Percentiles rank a stretch among this genome's conserved stretches.
phyloP scores from a whole-genome alignment of 2,888 invertebrate genomes.

The Geophilus truncorum region DNA sequence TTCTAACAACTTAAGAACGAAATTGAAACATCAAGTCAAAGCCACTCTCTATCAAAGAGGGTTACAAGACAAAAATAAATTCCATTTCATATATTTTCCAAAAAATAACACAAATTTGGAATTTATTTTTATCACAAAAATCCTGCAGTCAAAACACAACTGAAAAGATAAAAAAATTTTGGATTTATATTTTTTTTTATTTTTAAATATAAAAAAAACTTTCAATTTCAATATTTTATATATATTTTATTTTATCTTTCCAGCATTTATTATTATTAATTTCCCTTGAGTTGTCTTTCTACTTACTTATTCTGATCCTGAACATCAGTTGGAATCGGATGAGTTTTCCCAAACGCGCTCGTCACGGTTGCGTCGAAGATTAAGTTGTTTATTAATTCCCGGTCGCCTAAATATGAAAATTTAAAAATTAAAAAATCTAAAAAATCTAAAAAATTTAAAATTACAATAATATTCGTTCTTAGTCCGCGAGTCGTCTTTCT shows the following conservation, averaged over 20 bases:
- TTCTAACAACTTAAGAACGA: not conserved
- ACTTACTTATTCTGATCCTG: slow-evolving; percentile 31
- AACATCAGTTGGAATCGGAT: not conserved
- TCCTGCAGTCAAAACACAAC: not conserved
- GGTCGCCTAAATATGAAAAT: slow-evolving; percentile 61
- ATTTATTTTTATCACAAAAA: not conserved
- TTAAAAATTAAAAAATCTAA: not conserved
- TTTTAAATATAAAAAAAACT: not conserved
- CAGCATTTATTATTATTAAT: not conserved
- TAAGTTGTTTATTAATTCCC: slow-evolving; percentile 74
- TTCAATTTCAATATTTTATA: not conserved
- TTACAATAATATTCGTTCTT: slow-evolving; percentile 37
- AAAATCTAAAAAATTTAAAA: not conserved
- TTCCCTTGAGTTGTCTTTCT: not conserved
- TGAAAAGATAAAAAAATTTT: slow-evolving; percentile 8
- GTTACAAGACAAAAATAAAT: not conserved
- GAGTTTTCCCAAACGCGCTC: slow-evolving; percentile 64
- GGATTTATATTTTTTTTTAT: not conserved
- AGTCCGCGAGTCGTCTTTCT: not conserved
- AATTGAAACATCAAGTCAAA: not conserved
- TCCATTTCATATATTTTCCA: not conserved
- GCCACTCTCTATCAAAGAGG: not conserved
- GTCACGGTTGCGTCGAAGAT: slow-evolving; percentile 85
- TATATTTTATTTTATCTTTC: not conserved
- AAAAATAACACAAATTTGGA: not conserved